phyloP scores from a whole-genome alignment of 2,888 invertebrate species.

The Oxyteleia sp. region DNA sequence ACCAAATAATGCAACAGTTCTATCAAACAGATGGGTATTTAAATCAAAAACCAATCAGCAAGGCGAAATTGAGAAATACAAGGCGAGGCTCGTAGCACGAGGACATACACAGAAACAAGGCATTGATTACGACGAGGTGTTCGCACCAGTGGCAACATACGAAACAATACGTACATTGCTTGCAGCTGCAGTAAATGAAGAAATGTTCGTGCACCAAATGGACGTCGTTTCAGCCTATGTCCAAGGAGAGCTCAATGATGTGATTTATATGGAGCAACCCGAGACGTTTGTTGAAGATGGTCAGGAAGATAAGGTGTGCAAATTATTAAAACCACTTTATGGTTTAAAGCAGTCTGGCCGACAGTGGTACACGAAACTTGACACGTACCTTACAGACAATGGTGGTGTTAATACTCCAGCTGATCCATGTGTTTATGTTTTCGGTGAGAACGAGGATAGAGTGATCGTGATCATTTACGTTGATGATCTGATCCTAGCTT shows the following conservation, averaged over 20 bases:
- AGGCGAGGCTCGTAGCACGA: slow-evolving; percentile 74
- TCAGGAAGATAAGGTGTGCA: slow-evolving; percentile 65
- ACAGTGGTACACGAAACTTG: slow-evolving; percentile 59
- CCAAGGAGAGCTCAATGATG: slow-evolving; percentile 71
- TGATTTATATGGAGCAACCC: slow-evolving; percentile 69
- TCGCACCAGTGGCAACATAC: slow-evolving; percentile 73
- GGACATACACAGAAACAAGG: slow-evolving; percentile 63
- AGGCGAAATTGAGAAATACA: slow-evolving; percentile 55
- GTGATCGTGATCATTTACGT: slow-evolving; percentile 55
- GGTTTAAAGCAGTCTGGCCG: slow-evolving; percentile 69
- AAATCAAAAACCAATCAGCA: slow-evolving; percentile 60
- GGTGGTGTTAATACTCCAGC: slow-evolving; percentile 30
- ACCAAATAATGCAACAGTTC: slow-evolving; percentile 47
- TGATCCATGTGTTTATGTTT: slow-evolving; percentile 71
- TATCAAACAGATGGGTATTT: slow-evolving; percentile 70
- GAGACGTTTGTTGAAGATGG: slow-evolving; percentile 36
- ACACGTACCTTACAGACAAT: slow-evolving; percentile 15
- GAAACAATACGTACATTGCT: slow-evolving; percentile 72
- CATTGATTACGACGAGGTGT: slow-evolving; percentile 71
- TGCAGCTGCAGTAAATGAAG: slow-evolving; percentile 65
- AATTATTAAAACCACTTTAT: slow-evolving; percentile 65
- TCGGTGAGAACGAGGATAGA: slow-evolving; percentile 25
- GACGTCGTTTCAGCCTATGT: slow-evolving; percentile 71
- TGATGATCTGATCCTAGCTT: slow-evolving; percentile 64
- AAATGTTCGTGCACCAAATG: slow-evolving; percentile 75